Conservation (phyloP, 2,888 invertebrate species). For the Taphrorychus bicolor region DNA sequence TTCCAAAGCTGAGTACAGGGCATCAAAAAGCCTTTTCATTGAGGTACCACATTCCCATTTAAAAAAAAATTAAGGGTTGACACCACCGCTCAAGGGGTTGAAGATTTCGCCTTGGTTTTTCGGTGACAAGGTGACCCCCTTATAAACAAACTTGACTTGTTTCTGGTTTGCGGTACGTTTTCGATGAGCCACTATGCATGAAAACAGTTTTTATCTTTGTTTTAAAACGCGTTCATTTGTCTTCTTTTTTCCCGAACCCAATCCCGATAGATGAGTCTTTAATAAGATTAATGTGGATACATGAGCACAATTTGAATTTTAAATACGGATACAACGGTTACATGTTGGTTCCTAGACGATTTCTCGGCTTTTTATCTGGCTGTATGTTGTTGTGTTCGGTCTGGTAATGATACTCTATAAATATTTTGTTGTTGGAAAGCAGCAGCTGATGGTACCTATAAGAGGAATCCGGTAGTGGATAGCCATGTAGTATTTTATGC, state of each 20-base stretch:
- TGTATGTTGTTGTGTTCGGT: slow-evolving; percentile 19
- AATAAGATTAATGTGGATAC: slow-evolving; percentile 38
- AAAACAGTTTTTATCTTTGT: background rate
- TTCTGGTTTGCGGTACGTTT: too few species aligned
- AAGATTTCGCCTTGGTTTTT: too few species aligned
- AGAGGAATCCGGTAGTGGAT: slow-evolving; percentile 8
- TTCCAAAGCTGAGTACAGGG: too few species aligned
- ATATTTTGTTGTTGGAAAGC: slow-evolving; percentile 22
- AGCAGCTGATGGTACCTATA: background rate
- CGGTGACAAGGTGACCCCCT: too few species aligned
- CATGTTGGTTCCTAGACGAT: slow-evolving; percentile 23
- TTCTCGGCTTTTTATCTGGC: slow-evolving; percentile 29
- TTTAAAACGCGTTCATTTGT: slow-evolving; percentile 24
- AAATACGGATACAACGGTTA: slow-evolving; percentile 31
- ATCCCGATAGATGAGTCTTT: slow-evolving; percentile 26
- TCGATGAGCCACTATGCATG: too few species aligned
- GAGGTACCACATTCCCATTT: too few species aligned
- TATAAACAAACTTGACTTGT: too few species aligned
- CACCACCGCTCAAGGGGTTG: too few species aligned
- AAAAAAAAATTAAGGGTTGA: too few species aligned
- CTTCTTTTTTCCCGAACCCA: slow-evolving; percentile 16
- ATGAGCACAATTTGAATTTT: slow-evolving; percentile 38
- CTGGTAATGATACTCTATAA: slow-evolving; percentile 33
- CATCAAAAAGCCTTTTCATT: too few species aligned
- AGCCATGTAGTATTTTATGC: too few species aligned